phyloP scores from a whole-genome alignment of 2,113 vertebrate genomes.

The Sitta europaea region DNA sequence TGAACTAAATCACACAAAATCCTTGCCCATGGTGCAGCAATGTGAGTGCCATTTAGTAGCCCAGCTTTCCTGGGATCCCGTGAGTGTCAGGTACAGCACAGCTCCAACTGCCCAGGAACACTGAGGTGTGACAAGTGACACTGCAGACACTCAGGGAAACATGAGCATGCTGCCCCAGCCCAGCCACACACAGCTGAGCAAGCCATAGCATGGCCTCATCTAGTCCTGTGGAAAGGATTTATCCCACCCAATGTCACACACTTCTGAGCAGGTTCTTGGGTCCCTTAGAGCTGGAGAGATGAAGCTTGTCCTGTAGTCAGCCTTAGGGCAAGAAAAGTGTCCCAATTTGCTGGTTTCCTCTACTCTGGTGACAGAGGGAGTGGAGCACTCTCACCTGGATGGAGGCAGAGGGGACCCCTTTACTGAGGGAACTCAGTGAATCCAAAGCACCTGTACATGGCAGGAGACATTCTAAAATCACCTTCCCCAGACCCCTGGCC shows the following conservation, averaged over 20 bases:
- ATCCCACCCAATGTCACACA: neutral
- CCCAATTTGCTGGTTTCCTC: neutral
- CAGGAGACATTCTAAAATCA: neutral
- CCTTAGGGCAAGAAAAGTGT: neutral
- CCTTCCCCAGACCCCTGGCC: neutral
- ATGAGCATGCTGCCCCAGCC: neutral
- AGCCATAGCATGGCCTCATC: neutral
- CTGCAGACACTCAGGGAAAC: neutral
- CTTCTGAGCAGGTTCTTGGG: neutral
- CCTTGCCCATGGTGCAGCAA: neutral
- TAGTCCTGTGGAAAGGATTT: neutral
- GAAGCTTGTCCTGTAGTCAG: neutral
- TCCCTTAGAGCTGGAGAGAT: neutral
- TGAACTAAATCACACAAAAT: neutral
- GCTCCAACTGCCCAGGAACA: neutral
- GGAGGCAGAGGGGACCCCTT: neutral
- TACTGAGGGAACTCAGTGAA: neutral
- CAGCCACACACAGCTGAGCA: neutral
- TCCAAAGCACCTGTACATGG: neutral
- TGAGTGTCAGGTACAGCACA: fast-evolving
- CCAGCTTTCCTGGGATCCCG: neutral
- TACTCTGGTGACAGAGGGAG: neutral
- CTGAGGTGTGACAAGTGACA: neutral
- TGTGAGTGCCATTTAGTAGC: neutral
- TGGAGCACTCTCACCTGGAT: neutral